Percentiles rank a stretch among this genome's conserved stretches.
phyloP scores from a whole-genome alignment of 2,113 vertebrate genomes.

The Cephalopterus ornatus region DNA sequence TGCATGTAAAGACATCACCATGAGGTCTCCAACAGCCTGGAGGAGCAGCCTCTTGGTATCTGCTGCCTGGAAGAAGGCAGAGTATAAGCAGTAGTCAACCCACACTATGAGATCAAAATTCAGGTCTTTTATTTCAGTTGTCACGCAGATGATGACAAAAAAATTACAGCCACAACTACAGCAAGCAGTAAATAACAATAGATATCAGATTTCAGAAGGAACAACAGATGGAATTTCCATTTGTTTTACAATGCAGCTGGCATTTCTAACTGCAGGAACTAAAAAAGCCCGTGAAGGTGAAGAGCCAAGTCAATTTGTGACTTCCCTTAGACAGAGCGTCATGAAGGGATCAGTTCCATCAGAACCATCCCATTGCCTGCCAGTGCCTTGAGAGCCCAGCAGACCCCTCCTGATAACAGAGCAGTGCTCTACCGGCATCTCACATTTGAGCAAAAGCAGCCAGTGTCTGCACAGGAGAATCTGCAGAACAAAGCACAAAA shows the following conservation, averaged over 20 bases:
- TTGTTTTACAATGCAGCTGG: background rate
- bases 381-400: background rate
- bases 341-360: background rate
- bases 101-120: background rate
- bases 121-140: background rate
- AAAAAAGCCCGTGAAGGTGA: background rate
- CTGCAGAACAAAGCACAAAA: background rate
- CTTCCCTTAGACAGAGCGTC: background rate
- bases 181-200: background rate
- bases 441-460: background rate
- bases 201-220: background rate
- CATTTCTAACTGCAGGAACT: background rate
- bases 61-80: background rate
- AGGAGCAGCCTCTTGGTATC: background rate
- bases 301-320: background rate
- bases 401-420: background rate
- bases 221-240: background rate
- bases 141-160: background rate
- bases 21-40: background rate
- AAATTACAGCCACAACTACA: background rate
- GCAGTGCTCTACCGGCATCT: fast-evolving
- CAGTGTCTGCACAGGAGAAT: background rate
- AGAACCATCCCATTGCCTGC: background rate
- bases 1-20: background rate
- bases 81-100: background rate